Evolutionary conservation across 2,797 vertebrate species (phyloP).

Genomic region (Luscinia megarhynchos): DNA sequence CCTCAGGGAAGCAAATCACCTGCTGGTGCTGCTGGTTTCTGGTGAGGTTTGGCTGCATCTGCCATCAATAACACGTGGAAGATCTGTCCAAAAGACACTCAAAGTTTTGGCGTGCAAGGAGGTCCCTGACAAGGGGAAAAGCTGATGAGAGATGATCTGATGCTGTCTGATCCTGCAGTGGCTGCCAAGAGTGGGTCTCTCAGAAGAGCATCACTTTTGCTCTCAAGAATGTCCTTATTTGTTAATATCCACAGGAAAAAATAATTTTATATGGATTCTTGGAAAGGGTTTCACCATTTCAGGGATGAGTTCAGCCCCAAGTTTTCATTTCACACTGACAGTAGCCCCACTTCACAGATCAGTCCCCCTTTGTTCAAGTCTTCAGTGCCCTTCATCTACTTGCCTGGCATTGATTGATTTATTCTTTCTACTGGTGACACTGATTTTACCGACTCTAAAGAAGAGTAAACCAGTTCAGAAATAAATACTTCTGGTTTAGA

Average conservation of each 20-base stretch:
- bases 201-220: neutral
- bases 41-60: neutral
- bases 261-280: rapidly evolving
- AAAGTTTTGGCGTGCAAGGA: neutral
- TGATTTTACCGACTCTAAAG: neutral
- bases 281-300: neutral
- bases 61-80: neutral
- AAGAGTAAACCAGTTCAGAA: neutral
- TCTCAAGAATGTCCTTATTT: neutral
- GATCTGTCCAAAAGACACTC: neutral
- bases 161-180: neutral
- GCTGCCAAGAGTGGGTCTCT: neutral
- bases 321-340: neutral
- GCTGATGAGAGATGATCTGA: neutral
- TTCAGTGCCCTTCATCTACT: neutral
- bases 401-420: neutral
- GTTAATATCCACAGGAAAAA: neutral
- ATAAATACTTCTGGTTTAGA: neutral
- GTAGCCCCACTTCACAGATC: neutral
- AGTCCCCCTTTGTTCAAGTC: neutral
- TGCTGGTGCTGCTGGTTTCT: neutral
- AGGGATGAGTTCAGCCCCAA: rapidly evolving
- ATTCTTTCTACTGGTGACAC: neutral
- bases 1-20: neutral
- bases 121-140: neutral